A percentile compares a stretch with the other conserved stretches of the same genome.
These are phyloP conservation scores for Caenorhabditis auriculariae DNA, from an alignment of 2,888 invertebrate genomes.

Conservation along the genomic window DNA sequence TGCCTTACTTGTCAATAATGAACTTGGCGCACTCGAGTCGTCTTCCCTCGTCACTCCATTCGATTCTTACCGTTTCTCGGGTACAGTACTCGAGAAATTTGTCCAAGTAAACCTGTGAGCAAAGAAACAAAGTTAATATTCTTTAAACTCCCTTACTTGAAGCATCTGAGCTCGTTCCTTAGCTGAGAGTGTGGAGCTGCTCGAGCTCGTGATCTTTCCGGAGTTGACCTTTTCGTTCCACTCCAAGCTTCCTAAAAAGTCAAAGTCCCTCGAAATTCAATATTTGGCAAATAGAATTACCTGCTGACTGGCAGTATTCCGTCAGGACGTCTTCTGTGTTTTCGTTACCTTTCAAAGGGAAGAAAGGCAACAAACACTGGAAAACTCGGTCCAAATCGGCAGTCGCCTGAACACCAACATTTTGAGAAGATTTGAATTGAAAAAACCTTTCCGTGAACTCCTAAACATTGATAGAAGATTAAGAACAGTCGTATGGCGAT, in stretches of 20 bases:
- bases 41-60: slow-evolving; percentile 56
- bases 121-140: too few relatives aligned
- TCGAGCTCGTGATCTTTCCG: slow-evolving; percentile 16
- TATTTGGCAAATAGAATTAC: slow-evolving; percentile 1
- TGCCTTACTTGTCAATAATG: slow-evolving; percentile 52
- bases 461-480: slow-evolving; percentile 60
- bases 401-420: slow-evolving; percentile 14
- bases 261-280: background rate
- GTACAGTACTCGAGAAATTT: slow-evolving; percentile 61
- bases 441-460: slow-evolving; percentile 47
- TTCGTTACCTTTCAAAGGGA: slow-evolving; percentile 51
- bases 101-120: slow-evolving; percentile 56
- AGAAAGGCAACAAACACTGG: slow-evolving; percentile 57
- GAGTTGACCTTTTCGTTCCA: slow-evolving; percentile 28
- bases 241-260: slow-evolving; percentile 24
- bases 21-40: slow-evolving; percentile 54
- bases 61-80: slow-evolving; percentile 55
- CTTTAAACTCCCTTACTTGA: slow-evolving; percentile 32
- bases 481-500: slow-evolving; percentile 61
- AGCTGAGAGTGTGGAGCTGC: slow-evolving; percentile 18
- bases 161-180: slow-evolving; percentile 55
- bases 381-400: slow-evolving; percentile 52
- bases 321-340: slow-evolving; percentile 48
- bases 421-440: background rate
- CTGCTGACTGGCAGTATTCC: slow-evolving; percentile 50